A percentile compares a stretch with the other conserved stretches of the same genome.
Evolutionary conservation across 2,797 vertebrate species (phyloP).

Genomic region (Mastacembelus armatus): DNA sequence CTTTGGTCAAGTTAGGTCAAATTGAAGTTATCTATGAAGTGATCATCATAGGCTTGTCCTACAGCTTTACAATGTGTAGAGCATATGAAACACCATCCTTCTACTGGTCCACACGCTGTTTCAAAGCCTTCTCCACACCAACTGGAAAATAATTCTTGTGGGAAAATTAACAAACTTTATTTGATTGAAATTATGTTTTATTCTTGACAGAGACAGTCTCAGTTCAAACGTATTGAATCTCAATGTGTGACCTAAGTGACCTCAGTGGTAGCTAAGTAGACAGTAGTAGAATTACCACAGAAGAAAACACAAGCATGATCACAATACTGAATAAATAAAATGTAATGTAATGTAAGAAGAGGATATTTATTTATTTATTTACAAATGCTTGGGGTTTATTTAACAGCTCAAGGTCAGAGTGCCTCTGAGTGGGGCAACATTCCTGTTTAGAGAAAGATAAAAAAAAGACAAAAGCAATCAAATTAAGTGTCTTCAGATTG

Average conservation of each 20-base stretch:
- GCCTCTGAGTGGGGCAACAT: not conserved
- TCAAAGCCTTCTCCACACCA: not conserved
- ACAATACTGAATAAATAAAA: no score
- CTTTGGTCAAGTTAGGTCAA: not conserved
- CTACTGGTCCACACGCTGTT: not conserved
- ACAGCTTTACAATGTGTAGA: no score
- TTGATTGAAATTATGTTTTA: not conserved
- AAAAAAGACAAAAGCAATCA: conserved; percentile 23
- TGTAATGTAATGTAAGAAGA: no score
- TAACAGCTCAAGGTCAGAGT: conserved; percentile 10
- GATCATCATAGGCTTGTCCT: no score
- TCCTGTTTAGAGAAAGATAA: conserved; percentile 9
- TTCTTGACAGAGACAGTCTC: not conserved
- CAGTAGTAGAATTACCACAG: no score
- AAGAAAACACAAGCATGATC: not conserved
- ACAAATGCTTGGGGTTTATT: conserved; percentile 13
- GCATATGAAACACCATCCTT: no score
- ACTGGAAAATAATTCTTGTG: not conserved
- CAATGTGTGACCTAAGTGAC: no score
- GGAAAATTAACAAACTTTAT: not conserved
- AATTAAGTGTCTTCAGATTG: conserved; percentile 22
- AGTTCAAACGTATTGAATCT: not conserved
- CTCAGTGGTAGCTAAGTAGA: no score
- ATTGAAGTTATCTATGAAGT: no score
- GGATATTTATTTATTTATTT: no score